Conservation (phyloP, 2,888 invertebrate species). For the Leistus spinibarbis region DNA sequence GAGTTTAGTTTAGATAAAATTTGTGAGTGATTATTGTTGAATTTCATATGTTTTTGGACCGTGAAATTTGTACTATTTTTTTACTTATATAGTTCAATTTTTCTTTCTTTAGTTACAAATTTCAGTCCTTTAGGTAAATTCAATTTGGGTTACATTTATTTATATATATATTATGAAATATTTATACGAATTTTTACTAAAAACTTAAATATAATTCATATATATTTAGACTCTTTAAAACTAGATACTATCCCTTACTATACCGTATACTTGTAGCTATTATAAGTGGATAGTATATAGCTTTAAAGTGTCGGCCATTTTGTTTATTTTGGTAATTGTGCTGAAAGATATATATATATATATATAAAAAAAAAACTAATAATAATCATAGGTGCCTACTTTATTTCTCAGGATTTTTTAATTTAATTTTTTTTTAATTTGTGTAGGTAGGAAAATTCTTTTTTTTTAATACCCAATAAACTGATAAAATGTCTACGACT, state of each 20-base stretch:
- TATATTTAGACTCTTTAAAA: background rate
- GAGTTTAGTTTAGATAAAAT: background rate
- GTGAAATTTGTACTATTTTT: background rate
- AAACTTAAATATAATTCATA: background rate
- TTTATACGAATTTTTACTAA: background rate
- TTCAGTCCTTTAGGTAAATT: conserved; percentile 25
- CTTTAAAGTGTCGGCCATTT: background rate
- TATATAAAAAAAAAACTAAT: conserved; percentile 15
- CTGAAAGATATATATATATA: background rate
- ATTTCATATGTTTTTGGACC: background rate
- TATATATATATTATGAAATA: conserved; percentile 13
- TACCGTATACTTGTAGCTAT: background rate
- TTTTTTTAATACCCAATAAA: background rate
- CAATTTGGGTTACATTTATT: conserved; percentile 28
- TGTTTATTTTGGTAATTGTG: background rate
- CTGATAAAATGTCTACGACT: background rate
- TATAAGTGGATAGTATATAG: background rate
- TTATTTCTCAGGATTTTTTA: conserved; percentile 36
- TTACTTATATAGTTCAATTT: conserved; percentile 14
- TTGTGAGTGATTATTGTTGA: conserved; percentile 1
- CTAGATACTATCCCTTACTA: too few relatives aligned
- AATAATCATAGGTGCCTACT: conserved; percentile 37
- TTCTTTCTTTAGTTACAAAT: conserved; percentile 6
- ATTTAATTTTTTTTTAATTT: conserved; percentile 1
- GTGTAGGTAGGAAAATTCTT: background rate